Evolutionary conservation across 2,888 invertebrate species (phyloP), one percentile per base, ranked within the genome.

Genomic region (Arctia plantaginis): DNA sequence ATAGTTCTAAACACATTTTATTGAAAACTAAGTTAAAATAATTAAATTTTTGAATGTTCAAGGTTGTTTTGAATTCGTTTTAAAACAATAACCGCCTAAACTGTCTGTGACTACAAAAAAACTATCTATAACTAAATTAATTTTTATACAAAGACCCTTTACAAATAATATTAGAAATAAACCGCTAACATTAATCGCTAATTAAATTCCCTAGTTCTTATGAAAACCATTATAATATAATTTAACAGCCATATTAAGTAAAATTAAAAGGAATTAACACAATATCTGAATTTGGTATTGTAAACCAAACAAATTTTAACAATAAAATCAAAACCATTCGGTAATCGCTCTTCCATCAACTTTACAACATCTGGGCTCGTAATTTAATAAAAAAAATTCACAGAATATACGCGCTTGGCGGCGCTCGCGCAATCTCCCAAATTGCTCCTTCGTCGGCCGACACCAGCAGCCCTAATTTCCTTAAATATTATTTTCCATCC

Each of bases 331-430:
- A 33, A 72, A 76, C 72, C 73, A 77, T 75, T 74, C 69, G 78
- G 85, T 87, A 90, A 91, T 88, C 85, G 88, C 81, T 87, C 84
- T 77, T 87, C 88, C 90, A 92, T 93, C 90, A 93, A 89, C 88
- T 91, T 90, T 89, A 90, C 92, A 92, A 90, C 94, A 93, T 91
- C 92, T 93, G 89, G 89, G 75, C 75, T 91, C 93, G 90, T 95
- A 95, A 95, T 95, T 95, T 93, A 95, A 95, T 95, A 95, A 94
- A 94, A 94, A 95, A 95, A 94, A n/a, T 95, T 95, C 95, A 94
- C 93, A 93, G 95, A 95, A 95, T 91, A 92, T 81, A 89, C 88
- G 90, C 88, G 86, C 86, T 87, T 84, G 87, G 87, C 88, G 85
- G 87, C 88, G 90, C 90, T 86, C 81, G 86, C 86, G 92, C 93